Evolutionary conservation across 2,797 vertebrate species (phyloP).

Genomic region (Tenualosa thibaudeaui): DNA sequence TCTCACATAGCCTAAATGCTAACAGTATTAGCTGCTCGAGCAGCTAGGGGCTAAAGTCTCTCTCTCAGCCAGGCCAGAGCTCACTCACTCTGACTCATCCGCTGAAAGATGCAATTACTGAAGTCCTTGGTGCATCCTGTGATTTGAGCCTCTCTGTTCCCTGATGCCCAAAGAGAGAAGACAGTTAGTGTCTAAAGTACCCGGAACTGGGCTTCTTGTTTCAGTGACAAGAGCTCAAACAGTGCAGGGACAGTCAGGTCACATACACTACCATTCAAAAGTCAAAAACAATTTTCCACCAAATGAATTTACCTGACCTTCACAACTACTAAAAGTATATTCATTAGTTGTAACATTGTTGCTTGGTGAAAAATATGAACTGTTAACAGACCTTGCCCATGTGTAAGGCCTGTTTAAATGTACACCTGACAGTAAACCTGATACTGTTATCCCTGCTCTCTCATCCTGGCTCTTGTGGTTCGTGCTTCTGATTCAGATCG

Average conservation of each 20-base stretch:
- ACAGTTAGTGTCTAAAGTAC: background rate
- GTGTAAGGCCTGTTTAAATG: too few species aligned
- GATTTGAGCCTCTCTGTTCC: slow-evolving; percentile 61
- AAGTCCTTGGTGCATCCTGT: slow-evolving; percentile 67
- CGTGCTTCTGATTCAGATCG: too few species aligned
- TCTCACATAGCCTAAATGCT: slow-evolving; percentile 65
- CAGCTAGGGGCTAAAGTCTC: slow-evolving; percentile 65
- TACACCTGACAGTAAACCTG: too few species aligned
- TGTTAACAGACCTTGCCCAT: too few species aligned
- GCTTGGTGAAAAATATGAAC: too few species aligned
- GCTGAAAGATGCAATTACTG: slow-evolving; percentile 78
- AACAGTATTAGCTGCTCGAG: slow-evolving; percentile 72
- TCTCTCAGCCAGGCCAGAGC: slow-evolving; percentile 58
- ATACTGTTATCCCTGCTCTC: too few species aligned
- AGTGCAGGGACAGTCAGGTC: background rate
- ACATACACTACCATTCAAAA: background rate
- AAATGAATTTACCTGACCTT: too few species aligned
- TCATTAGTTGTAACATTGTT: too few species aligned
- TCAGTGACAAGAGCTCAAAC: background rate
- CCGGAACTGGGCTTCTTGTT: background rate
- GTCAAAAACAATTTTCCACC: too few species aligned
- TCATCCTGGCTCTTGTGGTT: too few species aligned
- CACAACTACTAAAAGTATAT: too few species aligned
- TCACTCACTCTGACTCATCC: slow-evolving; percentile 69
- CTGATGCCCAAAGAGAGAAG: background rate